Evolutionary conservation across 2,888 invertebrate species (phyloP).

Genomic region (Synergus japonicus): DNA sequence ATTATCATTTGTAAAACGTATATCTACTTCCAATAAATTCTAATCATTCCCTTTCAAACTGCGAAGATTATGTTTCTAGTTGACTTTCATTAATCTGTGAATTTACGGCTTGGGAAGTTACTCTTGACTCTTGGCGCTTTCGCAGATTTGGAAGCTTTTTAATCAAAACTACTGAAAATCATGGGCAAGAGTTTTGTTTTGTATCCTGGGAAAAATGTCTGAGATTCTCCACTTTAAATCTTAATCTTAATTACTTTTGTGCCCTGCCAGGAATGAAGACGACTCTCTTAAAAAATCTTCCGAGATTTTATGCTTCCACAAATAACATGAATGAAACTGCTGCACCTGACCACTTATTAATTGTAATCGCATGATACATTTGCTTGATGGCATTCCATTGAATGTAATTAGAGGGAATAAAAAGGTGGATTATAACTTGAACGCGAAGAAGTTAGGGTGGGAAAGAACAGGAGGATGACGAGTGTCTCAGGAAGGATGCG

Average conservation of each 20-base stretch:
- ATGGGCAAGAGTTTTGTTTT: no score
- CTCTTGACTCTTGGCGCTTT: neutral
- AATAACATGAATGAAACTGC: neutral
- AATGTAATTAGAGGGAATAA: conserved; percentile 7
- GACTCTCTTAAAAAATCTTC: no score
- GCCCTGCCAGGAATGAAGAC: no score
- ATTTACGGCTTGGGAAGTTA: neutral
- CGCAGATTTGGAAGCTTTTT: neutral
- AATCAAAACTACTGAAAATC: no score
- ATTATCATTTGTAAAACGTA: neutral
- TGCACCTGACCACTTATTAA: neutral
- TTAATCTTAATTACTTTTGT: no score
- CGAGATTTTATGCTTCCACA: neutral
- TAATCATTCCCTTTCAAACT: neutral
- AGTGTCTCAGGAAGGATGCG: conserved; percentile 11
- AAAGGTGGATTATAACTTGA: neutral
- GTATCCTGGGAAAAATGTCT: no score
- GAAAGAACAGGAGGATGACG: neutral
- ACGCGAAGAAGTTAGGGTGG: neutral
- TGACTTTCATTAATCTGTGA: neutral
- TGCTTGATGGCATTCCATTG: conserved; percentile 14
- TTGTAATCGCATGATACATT: conserved; percentile 2
- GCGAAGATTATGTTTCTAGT: neutral
- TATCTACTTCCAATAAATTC: neutral
- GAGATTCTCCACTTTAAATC: no score